Evolutionary conservation across 2,888 invertebrate genomes (phyloP), one percentile per base, ranked within the genome.

Genomic region (Julus scandinavius): DNA sequence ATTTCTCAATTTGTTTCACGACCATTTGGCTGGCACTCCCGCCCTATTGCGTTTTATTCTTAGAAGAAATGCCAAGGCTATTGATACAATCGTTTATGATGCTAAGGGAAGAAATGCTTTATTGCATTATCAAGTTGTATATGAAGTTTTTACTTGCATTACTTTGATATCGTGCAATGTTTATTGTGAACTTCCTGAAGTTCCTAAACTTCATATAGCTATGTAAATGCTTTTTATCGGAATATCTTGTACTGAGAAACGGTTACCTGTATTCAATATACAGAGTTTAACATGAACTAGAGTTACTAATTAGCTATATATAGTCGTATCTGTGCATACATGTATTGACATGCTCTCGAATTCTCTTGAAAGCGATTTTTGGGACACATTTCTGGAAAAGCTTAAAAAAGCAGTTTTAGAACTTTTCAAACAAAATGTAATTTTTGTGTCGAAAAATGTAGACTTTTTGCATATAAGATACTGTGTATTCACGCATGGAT

Each of bases 1-100:
- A 49, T 85, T 85, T 85, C 85, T 85, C 85, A 85, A 85, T 85
- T 85, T 85, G 49, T 85, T 85, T 85, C 49, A 41, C 49, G 85
- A 85, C 49, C 85, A 85, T 85, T 49, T 20, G 72, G n/a, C n/a
- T 7, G 63, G 20, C n/a, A 20, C 54, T 54, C 54, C 54, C 15
- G 54, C 54, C 54, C 54, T 54, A 54, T 15, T 54, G 13, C 54
- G 54, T 63, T 63, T 63, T 20, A 63, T 63, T 63, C 63, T 63
- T n/a, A 54, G 11, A 54, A 54, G 54, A 13, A 54, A 54, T 63
- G 63, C 63, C 63, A 6, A 17, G n/a, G 63, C 63, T 63, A n/a
- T 63, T 63, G 63, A 63, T 63, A 63, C 63, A 63, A 7, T 63
- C 63, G 20, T 20, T 63, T 63, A 63, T 72, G 72, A 72, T 72